phyloP scores from a whole-genome alignment of 2,888 invertebrate species.

The Germaria angustata region DNA sequence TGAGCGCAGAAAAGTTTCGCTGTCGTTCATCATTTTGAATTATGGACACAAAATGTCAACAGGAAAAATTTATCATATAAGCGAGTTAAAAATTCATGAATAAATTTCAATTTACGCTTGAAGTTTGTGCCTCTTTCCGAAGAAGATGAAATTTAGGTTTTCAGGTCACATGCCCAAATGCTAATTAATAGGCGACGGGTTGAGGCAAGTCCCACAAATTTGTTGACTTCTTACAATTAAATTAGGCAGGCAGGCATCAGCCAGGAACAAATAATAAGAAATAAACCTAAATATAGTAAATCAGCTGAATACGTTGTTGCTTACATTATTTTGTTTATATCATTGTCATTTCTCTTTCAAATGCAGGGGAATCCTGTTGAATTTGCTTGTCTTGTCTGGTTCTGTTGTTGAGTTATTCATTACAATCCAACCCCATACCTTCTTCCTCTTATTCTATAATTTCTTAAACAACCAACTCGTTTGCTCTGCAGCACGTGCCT shows the following conservation, averaged over 20 bases:
- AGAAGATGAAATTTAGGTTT: slow-evolving; percentile 60
- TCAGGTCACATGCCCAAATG: slow-evolving; percentile 58
- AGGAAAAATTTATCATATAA: slow-evolving; percentile 36
- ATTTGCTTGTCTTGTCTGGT: slow-evolving; percentile 26
- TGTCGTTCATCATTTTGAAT: slow-evolving; percentile 54
- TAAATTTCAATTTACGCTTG: slow-evolving; percentile 65
- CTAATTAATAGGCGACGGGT: slow-evolving; percentile 52
- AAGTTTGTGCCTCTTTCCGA: slow-evolving; percentile 47
- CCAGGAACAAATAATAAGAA: neutral
- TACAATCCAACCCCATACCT: slow-evolving; percentile 20
- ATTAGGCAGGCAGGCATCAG: neutral
- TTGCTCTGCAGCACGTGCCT: slow-evolving; percentile 61
- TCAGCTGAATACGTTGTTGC: neutral
- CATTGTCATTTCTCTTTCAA: slow-evolving; percentile 31
- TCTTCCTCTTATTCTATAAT: neutral
- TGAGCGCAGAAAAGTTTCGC: neutral
- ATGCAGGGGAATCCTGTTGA: slow-evolving; percentile 51
- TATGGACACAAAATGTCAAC: slow-evolving; percentile 48
- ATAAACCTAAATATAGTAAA: neutral
- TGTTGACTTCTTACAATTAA: slow-evolving; percentile 14
- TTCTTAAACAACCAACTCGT: slow-evolving; percentile 30
- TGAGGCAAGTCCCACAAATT: slow-evolving; percentile 1
- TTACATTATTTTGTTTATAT: neutral
- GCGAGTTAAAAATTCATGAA: slow-evolving; percentile 40
- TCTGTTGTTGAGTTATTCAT: slow-evolving; percentile 40